Percentiles rank a stretch among this genome's conserved stretches.
Conservation (phyloP, 2,888 invertebrate genomes). For the Hedya salicella region DNA sequence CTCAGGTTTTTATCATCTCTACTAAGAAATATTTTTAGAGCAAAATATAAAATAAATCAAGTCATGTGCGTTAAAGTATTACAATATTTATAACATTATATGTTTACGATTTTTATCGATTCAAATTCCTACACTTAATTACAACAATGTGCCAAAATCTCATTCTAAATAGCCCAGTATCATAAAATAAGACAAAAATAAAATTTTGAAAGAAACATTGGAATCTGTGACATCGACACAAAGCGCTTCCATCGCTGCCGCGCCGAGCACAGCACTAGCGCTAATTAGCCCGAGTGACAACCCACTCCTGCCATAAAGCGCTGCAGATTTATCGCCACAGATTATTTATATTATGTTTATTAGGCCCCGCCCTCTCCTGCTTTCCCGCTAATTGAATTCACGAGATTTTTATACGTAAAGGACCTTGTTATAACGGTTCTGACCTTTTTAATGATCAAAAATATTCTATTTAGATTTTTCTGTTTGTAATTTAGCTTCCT, state of each 20-base stretch:
- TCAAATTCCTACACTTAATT: too few relatives aligned
- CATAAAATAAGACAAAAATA: neutral
- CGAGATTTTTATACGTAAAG: slow-evolving; percentile 74
- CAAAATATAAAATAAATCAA: too few relatives aligned
- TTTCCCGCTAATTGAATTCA: slow-evolving; percentile 84
- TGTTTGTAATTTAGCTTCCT: neutral
- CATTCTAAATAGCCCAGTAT: neutral
- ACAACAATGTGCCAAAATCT: too few relatives aligned
- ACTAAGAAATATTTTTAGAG: too few relatives aligned
- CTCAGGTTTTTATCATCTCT: too few relatives aligned
- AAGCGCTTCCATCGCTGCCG: slow-evolving; percentile 51
- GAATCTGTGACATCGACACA: neutral
- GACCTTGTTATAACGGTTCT: slow-evolving; percentile 48
- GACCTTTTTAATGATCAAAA: slow-evolving; percentile 41
- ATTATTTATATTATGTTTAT: slow-evolving; percentile 86
- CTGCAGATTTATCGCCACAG: slow-evolving; percentile 83
- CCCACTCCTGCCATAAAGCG: slow-evolving; percentile 84
- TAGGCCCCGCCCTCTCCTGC: slow-evolving; percentile 79
- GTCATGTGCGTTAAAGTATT: too few relatives aligned
- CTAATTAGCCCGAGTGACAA: slow-evolving; percentile 84
- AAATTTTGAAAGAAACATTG: neutral
- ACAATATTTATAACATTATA: too few relatives aligned
- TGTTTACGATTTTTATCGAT: too few relatives aligned
- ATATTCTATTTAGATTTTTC: slow-evolving; percentile 8
- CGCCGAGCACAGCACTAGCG: slow-evolving; percentile 70